Evolutionary conservation across 2,888 invertebrate genomes (phyloP), one percentile per base, ranked within the genome.

Genomic region (Drosophila vallismaia): DNA sequence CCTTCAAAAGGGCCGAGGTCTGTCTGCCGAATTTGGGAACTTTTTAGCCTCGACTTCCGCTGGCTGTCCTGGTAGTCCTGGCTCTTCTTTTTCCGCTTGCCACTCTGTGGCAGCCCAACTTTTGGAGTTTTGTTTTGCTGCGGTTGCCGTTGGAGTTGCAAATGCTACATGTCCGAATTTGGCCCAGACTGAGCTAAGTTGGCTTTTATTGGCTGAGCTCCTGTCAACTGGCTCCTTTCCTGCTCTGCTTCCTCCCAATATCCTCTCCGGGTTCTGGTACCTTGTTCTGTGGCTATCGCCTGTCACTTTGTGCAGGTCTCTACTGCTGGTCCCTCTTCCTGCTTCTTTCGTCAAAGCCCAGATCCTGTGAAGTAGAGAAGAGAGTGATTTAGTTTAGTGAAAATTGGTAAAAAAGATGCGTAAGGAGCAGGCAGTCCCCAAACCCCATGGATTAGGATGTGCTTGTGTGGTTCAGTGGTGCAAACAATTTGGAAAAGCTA

Each of bases 371-470:
- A 84, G 81, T 86, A 79, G 85, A 86, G 84, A 82, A 79, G 85
- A 86, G 84, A 84, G 82, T 86, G 84, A 78, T 84, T 84, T 76
- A 67, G 70, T 84, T 81, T 79, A 79, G 77, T 75, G 77, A 70
- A 53, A 71, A 50, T 54, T 75, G 55, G 59, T 31, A 38, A 63
- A 49, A 44, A 74, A 57, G 53, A 42, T 63, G 50, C 36, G 44
- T 12, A 33, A 36, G 28, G 49, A 48, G 59, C 12, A 12, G 19
- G 42, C 7, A 42, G 0, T 19, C 14, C 42, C 14, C 42, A 19
- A 10, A n/a, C 3, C 12, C 8, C 4, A 1, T 12, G 55, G 64
- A 38, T 53, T 40, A 24, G 44, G 2, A 29, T 14, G 63, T 42
- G 51, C 46, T 59, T 40, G 49, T 57, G 71, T 66, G 72, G 62